These are phyloP conservation scores for Troides aeacus DNA, from an alignment of 2,888 invertebrate species.

Conservation along the genomic window DNA sequence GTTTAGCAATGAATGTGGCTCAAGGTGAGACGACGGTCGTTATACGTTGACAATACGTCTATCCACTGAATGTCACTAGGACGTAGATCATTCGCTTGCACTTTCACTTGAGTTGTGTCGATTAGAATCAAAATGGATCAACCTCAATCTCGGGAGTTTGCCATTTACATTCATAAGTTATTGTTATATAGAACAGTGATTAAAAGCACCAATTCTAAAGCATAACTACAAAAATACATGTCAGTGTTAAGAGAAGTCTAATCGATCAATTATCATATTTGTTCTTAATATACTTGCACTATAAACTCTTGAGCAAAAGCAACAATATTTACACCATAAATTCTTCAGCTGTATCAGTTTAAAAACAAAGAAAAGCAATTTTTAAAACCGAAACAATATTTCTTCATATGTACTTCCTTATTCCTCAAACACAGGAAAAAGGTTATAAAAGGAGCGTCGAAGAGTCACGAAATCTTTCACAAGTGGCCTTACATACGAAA, in stretches of 20 bases:
- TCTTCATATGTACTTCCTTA: background rate
- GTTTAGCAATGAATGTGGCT: slow-evolving; percentile 46
- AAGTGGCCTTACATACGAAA: background rate
- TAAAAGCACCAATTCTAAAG: too few relatives aligned
- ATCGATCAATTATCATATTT: too few relatives aligned
- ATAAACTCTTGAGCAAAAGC: background rate
- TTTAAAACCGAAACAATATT: background rate
- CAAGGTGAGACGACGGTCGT: slow-evolving; percentile 55
- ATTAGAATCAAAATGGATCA: background rate
- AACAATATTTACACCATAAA: background rate
- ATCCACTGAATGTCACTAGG: slow-evolving; percentile 9
- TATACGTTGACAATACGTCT: slow-evolving; percentile 51
- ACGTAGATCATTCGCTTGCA: slow-evolving; percentile 11
- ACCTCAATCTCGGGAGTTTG: too few relatives aligned
- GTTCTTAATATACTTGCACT: too few relatives aligned
- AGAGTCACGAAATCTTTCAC: background rate
- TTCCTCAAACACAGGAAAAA: background rate
- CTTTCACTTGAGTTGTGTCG: background rate
- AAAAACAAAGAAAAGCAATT: background rate
- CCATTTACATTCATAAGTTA: too few relatives aligned
- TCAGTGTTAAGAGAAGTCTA: too few relatives aligned
- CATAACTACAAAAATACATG: too few relatives aligned
- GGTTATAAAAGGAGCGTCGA: background rate
- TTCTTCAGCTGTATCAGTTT: background rate
- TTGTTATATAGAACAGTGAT: too few relatives aligned